Conservation (phyloP, 2,888 invertebrate genomes). For the Cataglyphis livida region DNA sequence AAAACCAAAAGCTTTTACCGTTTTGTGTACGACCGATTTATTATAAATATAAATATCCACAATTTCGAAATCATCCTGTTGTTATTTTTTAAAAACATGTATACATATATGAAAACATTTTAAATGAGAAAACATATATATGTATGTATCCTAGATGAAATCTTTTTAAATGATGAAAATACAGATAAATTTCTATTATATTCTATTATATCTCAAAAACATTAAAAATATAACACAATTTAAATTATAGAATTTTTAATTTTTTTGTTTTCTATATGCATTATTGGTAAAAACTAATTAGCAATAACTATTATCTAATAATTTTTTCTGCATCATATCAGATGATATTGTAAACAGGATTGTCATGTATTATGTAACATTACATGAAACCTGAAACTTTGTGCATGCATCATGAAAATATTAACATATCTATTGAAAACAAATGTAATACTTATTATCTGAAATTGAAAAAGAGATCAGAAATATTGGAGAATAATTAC, state of each 20-base stretch:
- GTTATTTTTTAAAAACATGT: slow-evolving; percentile 13
- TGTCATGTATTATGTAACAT: background rate
- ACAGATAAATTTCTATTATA: background rate
- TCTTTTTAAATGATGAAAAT: slow-evolving; percentile 6
- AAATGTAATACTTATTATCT: background rate
- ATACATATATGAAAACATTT: slow-evolving; percentile 1
- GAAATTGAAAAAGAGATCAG: background rate
- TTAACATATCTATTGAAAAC: background rate
- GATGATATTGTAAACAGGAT: background rate
- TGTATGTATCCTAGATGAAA: background rate
- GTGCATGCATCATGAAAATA: background rate
- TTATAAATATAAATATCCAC: slow-evolving; percentile 79
- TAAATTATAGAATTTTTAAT: background rate
- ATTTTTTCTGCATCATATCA: background rate
- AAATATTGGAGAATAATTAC: slow-evolving; percentile 32
- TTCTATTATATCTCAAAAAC: background rate
- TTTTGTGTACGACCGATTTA: slow-evolving; percentile 79
- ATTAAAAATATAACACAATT: background rate
- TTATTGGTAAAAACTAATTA: background rate
- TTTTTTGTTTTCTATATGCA: background rate
- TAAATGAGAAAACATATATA: background rate
- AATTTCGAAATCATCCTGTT: slow-evolving; percentile 62
- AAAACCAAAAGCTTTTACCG: slow-evolving; percentile 73
- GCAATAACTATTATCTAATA: background rate
- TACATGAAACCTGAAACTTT: background rate